Conservation (phyloP, 2,888 invertebrate genomes). For the Lasioglossum calceatum region DNA sequence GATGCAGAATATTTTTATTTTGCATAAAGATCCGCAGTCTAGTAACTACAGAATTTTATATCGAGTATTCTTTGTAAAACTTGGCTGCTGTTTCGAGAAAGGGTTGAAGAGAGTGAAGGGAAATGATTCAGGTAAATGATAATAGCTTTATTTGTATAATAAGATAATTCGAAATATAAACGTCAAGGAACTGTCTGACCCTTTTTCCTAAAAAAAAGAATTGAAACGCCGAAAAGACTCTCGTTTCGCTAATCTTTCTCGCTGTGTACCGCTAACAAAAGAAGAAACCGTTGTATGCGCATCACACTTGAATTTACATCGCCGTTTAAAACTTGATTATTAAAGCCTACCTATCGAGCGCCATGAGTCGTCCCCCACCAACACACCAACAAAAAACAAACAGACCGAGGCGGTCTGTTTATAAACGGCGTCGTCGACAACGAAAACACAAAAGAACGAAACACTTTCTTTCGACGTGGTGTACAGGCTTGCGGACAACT, state of each 20-base stretch:
- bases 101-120: neutral
- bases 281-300: conserved; percentile 36
- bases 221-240: conserved; percentile 69
- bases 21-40: too few species aligned
- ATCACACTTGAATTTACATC: conserved; percentile 42
- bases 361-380: conserved; percentile 37
- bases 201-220: conserved; percentile 76
- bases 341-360: conserved; percentile 53
- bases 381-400: conserved; percentile 1
- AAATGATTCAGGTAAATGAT: conserved; percentile 68
- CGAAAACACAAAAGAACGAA: conserved; percentile 10
- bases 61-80: too few species aligned
- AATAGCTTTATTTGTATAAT: conserved; percentile 81
- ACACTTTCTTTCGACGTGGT: conserved; percentile 20
- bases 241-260: conserved; percentile 36
- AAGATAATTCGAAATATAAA: conserved; percentile 82
- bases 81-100: neutral
- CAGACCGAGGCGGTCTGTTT: neutral
- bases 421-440: neutral
- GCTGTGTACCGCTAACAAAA: conserved; percentile 35
- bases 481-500: conserved; percentile 32
- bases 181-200: conserved; percentile 82
- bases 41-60: too few species aligned
- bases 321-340: conserved; percentile 40
- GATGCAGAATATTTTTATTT: too few species aligned